Evolutionary conservation across 2,888 invertebrate genomes (phyloP), one percentile per base, ranked within the genome.

Genomic region (Eupithecia abbreviata): DNA sequence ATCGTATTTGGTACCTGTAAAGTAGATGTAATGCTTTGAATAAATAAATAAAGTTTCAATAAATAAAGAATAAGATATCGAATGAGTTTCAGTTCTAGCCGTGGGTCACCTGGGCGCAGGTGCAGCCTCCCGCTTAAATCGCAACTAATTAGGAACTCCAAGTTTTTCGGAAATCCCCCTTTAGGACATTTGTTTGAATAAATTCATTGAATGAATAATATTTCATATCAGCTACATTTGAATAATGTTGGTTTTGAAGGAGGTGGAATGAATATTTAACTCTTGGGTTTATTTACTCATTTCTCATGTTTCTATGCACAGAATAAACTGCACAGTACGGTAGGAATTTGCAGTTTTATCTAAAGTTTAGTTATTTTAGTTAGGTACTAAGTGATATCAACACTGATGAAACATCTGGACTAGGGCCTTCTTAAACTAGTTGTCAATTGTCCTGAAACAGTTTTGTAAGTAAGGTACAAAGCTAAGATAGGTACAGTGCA

Each of bases 111-210:
- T 45, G 69, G 74, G 55, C 73, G 68, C 81, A 81, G 81, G 81
- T 81, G 80, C 76, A 51, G 47, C 71, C 18, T 65, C 45, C 67
- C 76, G 62, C 73, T 71, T 77, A 75, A 74, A 75, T 75, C 75
- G 75, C 68, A 73, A 81, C 81, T 81, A 81, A 81, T 81, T 81
- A 80, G 66, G 74, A 74, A 51, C 66, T 71, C 68, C 10, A 80
- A 77, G 73, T 78, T 75, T 78, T 75, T 78, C 51, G 68, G 73
- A 66, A 45, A 18, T 3, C 69, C 43, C n/a, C 47, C 55, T 69
- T 72, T 30, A 69, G 72, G 73, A 78, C 75, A 55, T 74, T 76
- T 75, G 78, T 75, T 71, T 78, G 78, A 78, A 78, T 78, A 78
- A 78, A 68, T 78, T 75, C 42, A n/a, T 66, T 10, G 43, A 73